Evolutionary conservation across 2,888 invertebrate species (phyloP), one percentile per base, ranked within the genome.

Genomic region (Sylvicola cinctus): DNA sequence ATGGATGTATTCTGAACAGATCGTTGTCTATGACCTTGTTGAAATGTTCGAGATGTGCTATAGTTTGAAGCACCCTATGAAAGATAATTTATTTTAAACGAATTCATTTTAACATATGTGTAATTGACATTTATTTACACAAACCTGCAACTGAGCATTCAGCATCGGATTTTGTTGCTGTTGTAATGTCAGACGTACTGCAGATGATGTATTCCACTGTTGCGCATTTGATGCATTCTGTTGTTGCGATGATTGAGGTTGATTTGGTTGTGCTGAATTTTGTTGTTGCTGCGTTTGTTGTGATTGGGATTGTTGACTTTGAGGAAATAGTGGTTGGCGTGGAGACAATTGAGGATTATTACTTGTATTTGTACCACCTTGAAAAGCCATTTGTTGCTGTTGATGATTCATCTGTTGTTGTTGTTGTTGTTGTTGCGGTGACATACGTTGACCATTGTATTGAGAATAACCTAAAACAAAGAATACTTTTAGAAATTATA

Each of bases 161-260:
- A 88, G 66, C 84, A 88, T 84, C 20, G 87, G 83, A 61, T 87
- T 84, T 56, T 85, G 76, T 45, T 66, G 74, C 55, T 77, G 77
- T 48, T 77, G 75, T 38, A 74, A 63, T 37, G 70, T 68, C 45
- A 78, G 31, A 40, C 51, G 37, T 35, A 44, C 36, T 42, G 46
- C 39, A 39, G 39, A 36, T 37, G 37, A 31, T 33, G 42, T 23
- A 44, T 48, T 33, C 41, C 44, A 42, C 38, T 42, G 40, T 41
- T 44, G 39, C n/a, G n/a, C n/a, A n/a, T n/a, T n/a, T n/a, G n/a
- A n/a, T 40, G 43, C 35, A 30, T 27, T 15, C 25, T 38, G 36
- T 13, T 59, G 62, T 40, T 52, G 54, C 38, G 49, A 11, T 25
- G 25, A 25, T 11, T 25, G 25, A 8, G 25, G 25, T 25, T 11